Percentiles rank a stretch among this genome's conserved stretches.
These are phyloP conservation scores for Caenorhabditis angaria DNA, from an alignment of 2,888 invertebrate species.

Conservation along the genomic window DNA sequence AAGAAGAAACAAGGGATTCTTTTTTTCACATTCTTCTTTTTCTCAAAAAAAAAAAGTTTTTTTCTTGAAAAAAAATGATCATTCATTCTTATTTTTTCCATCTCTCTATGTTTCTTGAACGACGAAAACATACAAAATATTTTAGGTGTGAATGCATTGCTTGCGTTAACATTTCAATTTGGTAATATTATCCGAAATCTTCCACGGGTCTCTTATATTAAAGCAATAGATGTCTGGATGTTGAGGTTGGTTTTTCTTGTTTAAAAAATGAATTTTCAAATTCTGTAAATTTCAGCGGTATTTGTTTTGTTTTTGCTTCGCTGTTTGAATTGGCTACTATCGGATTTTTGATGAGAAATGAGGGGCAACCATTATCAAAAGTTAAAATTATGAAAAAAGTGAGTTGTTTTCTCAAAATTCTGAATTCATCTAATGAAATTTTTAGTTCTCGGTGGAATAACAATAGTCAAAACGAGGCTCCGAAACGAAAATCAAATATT, in stretches of 20 bases:
- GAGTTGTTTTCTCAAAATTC: conserved; percentile 14
- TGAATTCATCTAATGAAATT: conserved; percentile 10
- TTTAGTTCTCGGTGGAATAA: conserved; percentile 39
- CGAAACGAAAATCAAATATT: conserved; percentile 37
- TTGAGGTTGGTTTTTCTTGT: conserved; percentile 48
- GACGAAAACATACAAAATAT: not conserved
- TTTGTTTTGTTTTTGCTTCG: conserved; percentile 71
- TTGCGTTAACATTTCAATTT: conserved; percentile 72
- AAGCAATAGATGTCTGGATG: conserved; percentile 69
- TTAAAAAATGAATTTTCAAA: conserved; percentile 11
- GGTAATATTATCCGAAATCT: conserved; percentile 71
- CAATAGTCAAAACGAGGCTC: conserved; percentile 17
- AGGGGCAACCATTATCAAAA: conserved; percentile 53
- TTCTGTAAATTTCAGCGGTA: conserved; percentile 58
- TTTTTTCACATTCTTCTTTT: not conserved
- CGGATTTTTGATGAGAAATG: conserved; percentile 66
- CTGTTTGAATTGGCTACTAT: conserved; percentile 69
- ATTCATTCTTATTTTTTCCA: no score
- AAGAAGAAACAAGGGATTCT: not conserved
- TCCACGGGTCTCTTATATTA: conserved; percentile 70
- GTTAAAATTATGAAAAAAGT: conserved; percentile 30
- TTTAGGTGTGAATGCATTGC: conserved; percentile 66
- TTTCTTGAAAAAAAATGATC: not conserved
- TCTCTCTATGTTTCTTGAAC: no score
- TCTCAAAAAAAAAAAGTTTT: conserved; percentile 1